These are phyloP conservation scores for Maconellicoccus hirsutus DNA, from an alignment of 1,140 invertebrate genomes.

Conservation along the genomic window DNA sequence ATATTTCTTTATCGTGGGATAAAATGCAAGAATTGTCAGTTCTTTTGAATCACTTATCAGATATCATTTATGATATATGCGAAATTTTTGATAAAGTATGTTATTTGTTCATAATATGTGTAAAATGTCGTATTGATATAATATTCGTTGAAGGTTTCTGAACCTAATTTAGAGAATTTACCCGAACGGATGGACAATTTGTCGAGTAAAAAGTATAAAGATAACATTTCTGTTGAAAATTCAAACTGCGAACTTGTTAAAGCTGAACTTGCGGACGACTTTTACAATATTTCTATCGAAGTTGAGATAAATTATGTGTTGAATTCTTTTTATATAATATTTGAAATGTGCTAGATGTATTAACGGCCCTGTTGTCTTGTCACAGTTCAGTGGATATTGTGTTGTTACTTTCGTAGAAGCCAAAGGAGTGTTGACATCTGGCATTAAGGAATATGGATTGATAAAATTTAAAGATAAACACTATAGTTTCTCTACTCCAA, in stretches of 20 bases:
- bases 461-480: neutral
- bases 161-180: neutral
- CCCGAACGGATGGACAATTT: neutral
- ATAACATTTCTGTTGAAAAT: neutral
- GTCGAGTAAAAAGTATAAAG: neutral
- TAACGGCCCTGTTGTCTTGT: neutral
- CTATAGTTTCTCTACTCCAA: neutral
- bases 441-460: slow-evolving; percentile 3
- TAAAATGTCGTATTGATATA: neutral
- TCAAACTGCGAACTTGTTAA: neutral
- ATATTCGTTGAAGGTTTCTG: neutral
- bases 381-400: neutral
- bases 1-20: neutral
- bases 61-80: neutral
- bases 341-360: no score
- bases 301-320: neutral
- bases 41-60: neutral
- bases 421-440: neutral
- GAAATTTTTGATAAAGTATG: neutral
- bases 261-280: neutral
- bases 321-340: no score
- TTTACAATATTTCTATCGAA: neutral
- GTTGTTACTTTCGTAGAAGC: neutral
- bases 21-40: neutral
- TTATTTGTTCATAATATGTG: neutral